Base-by-base conservation (phyloP, 2,113 vertebrate genomes). In the Machaerirhynchus nigripectus region DNA sequence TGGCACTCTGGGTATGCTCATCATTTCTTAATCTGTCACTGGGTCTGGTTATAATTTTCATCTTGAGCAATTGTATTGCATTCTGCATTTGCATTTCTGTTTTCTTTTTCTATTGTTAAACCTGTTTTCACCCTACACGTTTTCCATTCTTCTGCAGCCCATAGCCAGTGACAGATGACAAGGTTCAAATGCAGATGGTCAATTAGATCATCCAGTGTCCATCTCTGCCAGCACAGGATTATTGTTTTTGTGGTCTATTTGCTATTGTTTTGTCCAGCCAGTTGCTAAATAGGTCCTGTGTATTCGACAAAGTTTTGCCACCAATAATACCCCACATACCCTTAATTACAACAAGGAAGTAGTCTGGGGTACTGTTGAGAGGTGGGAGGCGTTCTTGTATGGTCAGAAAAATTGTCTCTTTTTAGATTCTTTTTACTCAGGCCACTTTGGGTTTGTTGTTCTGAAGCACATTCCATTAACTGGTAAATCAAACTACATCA, bases 71-170 rank as follows among this genome's bases (percentile, higher is more conserved):
- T 88, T 3, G 0, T 70, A 77, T 40, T 74, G 64, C 20, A 8
- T 83, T 91, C 75, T 80, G 50, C 42, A 77, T 89, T 95, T 93
- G 40, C 73, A 75, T 77, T 87, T 94, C 31, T 82, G 74, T 94
- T 96, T 92, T 90, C 87, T 96, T 95, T 89, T 95, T 82, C 91
- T 94, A 49, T 97, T 96, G 91, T 94, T 83, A 96, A 93, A 96
- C 74, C 71, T 94, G 65, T 95, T 91, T 94, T 96, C 81, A 85
- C 94, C 82, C 90, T 83, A 78, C 52, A 80, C 85, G 4, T 93
- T 91, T 88, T 80, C 87, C 79, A 90, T 96, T 96, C 75, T 91
- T 97, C 67, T 91, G 55, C 52, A 93, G 77, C 88, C 90, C 13
- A 7, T 87, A 84, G 77, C 75, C 92, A 88, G 64, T 53, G 50